Percentiles rank a stretch among this genome's conserved stretches.
Evolutionary conservation across 1,140 invertebrate species (phyloP).

Genomic region (Apis dorsata): DNA sequence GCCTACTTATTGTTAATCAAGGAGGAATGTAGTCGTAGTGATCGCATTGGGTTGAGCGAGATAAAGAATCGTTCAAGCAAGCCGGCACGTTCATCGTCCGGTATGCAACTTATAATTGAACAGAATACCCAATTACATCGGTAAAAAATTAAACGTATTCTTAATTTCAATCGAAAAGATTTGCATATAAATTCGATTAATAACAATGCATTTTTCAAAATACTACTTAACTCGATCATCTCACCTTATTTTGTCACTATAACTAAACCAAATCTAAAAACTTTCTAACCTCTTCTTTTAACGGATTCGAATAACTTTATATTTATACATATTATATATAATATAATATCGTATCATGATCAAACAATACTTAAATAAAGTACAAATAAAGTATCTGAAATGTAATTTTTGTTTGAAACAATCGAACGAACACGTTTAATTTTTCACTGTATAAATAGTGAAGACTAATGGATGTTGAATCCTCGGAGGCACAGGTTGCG

Average conservation of each 20-base stretch:
- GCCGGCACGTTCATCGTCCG: constrained; percentile 72
- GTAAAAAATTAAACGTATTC: constrained; percentile 2
- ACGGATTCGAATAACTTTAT: too few species aligned
- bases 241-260: neutral
- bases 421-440: neutral
- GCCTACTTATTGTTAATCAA: constrained; percentile 77
- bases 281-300: neutral
- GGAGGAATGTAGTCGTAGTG: constrained; percentile 77
- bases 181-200: neutral
- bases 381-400: neutral
- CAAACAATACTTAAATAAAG: too few species aligned
- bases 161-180: neutral
- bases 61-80: constrained; percentile 73
- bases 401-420: neutral
- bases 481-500: constrained; percentile 28
- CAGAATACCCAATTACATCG: constrained; percentile 18
- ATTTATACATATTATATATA: too few species aligned
- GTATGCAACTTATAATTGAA: constrained; percentile 51
- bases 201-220: neutral
- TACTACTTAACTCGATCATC: neutral
- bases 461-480: neutral
- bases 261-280: neutral
- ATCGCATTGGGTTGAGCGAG: constrained; percentile 71
- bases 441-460: neutral
- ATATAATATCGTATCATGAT: neutral